Evolutionary conservation across 2,113 vertebrate species (phyloP), one percentile per base, ranked within the genome.

Genomic region (Mugil cephalus): DNA sequence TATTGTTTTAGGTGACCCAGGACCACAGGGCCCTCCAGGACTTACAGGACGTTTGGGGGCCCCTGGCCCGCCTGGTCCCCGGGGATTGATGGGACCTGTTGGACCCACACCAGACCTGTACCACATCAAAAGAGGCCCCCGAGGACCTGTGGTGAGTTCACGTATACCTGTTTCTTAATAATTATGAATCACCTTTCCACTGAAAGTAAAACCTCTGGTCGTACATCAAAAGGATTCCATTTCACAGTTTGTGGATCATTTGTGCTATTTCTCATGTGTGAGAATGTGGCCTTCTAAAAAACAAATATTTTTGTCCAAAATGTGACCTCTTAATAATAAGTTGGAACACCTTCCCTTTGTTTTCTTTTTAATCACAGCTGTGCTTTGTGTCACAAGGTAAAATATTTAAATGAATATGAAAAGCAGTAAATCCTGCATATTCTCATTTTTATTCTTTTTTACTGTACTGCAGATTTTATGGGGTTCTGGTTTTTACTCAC

Each of bases 71-170:
- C 95, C 96, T 0, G 97, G 97, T 38, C 96, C 96, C 0, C 94
- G 96, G 39, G 98, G 98, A 79, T 93, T 96, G 2, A 99, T 99
- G 97, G 98, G 98, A 63, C 98, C 96, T 8, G 95, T 97, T 74
- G 98, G 98, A 30, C 98, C 97, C 4, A 96, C 97, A 69, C 96
- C 97, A 46, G 97, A 99, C 19, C 90, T 98, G 79, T 95, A 95
- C 45, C 96, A 97, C 79, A 94, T 99, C 74, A 99, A 98, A 83
- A 96, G 96, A 86, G 97, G 98, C 74, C 93, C 96, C 48, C 93
- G 98, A 50, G 98, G 98, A 52, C 94, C 97, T 0, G 93, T 99
- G 96, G 98, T 99, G 68, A 95, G 97, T 87, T 65, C 18, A 71
- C 19, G 7, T 47, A 4, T 36, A 6, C 8, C 1, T 55, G 21